Base-by-base conservation (phyloP, 2,797 vertebrate genomes). In the Halcyon badia region DNA sequence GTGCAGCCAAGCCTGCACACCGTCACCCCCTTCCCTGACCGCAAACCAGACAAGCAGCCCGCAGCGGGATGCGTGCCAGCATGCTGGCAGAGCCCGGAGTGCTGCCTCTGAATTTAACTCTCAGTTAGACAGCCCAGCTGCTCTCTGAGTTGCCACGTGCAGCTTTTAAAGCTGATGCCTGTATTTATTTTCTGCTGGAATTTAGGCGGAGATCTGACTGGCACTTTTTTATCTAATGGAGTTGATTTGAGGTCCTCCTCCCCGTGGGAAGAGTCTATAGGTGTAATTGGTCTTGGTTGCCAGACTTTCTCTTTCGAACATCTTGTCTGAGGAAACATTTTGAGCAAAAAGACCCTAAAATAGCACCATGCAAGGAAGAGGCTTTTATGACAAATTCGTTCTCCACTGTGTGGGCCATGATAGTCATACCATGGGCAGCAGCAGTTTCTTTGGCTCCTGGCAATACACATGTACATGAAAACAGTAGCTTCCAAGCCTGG, bases 1-100 rank as follows among this genome's bases (percentile, higher is more conserved):
- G 20, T 52, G 26, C 44, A 72, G 56, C 61, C 30, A 37, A 41
- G 28, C 8, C 57, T 62, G 48, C 12, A 1, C 8, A 30, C 60
- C 0, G 0, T 46, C 37, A 19, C 13, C 24, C 78, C 52, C 57
- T 24, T 30, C 39, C 69, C 39, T 8, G 24, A 49, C n/a, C n/a
- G 14, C 48, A 52, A 58, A 69, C 46, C 13, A 24, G 25, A 5
- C 26, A 5, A 4, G 8, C 18, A 66, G 61, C 30, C 57, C 28
- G 51, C 48, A 83, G 68, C 86, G 52, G 76, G 48, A 58, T 6
- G 17, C 6, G 7, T 51, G 33, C 30, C 22, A 57, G 60, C 31
- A 6, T 3, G 33, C 35, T 9, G 4, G 71, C 30, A 28, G 0
- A 49, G 48, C 33, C 54, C 14, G n/a, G 57, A 70, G 31, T 5